Percentiles rank a stretch among this genome's conserved stretches.
Conservation (phyloP, 2,888 invertebrate genomes). For the Macrosoma leucophasiata region DNA sequence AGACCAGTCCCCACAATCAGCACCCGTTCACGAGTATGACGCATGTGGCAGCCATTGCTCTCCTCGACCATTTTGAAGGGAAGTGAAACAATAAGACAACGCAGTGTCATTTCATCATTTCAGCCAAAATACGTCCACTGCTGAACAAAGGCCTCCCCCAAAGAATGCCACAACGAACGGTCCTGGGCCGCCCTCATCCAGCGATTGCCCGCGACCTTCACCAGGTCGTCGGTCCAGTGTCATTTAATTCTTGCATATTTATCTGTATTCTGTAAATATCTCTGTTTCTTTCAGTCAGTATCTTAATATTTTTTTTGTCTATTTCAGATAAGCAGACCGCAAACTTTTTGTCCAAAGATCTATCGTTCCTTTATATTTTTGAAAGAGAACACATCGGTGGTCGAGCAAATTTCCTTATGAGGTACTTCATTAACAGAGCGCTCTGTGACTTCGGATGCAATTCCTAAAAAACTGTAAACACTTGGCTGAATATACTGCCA, state of each 20-base stretch:
- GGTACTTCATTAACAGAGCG: slow-evolving; percentile 35
- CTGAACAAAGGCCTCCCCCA: not conserved
- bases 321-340: slow-evolving; percentile 40
- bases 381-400: slow-evolving; percentile 45
- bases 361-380: slow-evolving; percentile 39
- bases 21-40: too few species aligned
- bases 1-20: too few species aligned
- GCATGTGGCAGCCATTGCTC: too few species aligned
- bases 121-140: not conserved
- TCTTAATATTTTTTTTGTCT: not conserved
- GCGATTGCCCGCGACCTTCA: too few species aligned
- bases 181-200: too few species aligned
- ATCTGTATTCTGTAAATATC: not conserved
- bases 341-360: slow-evolving; percentile 40
- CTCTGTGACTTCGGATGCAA: slow-evolving; percentile 48
- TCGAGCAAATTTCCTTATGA: slow-evolving; percentile 34
- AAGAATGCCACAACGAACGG: not conserved
- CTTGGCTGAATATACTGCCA: not conserved
- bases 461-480: slow-evolving; percentile 17
- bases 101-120: not conserved
- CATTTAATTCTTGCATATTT: not conserved
- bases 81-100: too few species aligned
- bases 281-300: not conserved
- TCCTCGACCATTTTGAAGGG: too few species aligned
- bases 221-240: too few species aligned